phyloP scores from a whole-genome alignment of 2,113 vertebrate genomes.

The Engraulis encrasicolus region DNA sequence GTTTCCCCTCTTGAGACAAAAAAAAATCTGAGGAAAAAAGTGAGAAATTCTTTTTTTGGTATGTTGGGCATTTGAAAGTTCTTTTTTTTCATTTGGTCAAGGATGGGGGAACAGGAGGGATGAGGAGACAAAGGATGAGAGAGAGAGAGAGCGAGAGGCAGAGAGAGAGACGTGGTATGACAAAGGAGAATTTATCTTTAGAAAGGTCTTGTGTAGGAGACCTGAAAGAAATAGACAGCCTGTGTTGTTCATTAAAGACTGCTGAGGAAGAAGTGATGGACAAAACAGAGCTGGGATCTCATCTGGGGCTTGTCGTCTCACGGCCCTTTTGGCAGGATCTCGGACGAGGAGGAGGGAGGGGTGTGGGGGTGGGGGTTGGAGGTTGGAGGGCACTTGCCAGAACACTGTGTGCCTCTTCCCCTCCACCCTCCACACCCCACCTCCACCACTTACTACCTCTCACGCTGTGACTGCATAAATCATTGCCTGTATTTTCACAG shows the following conservation, averaged over 20 bases:
- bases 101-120: background rate
- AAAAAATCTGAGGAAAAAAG: conserved; percentile 1
- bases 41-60: conserved; percentile 15
- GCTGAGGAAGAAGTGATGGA: conserved; percentile 55
- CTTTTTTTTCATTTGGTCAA: background rate
- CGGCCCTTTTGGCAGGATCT: conserved; percentile 23
- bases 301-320: conserved; percentile 47
- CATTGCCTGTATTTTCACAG: conserved; percentile 2
- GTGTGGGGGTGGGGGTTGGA: conserved; percentile 30
- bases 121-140: conserved; percentile 56
- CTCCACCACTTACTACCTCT: too few relatives aligned
- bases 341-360: too few relatives aligned
- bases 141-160: conserved; percentile 41
- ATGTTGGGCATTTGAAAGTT: conserved; percentile 71
- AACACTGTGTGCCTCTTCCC: conserved; percentile 43
- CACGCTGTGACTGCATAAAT: conserved; percentile 29
- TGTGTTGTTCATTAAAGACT: conserved; percentile 69
- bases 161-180: conserved; percentile 60
- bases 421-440: too few relatives aligned
- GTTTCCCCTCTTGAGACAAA: too few relatives aligned
- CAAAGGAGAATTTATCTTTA: conserved; percentile 63
- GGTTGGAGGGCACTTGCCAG: conserved; percentile 24
- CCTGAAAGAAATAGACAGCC: conserved; percentile 62
- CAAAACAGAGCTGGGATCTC: conserved; percentile 63
- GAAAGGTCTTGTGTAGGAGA: conserved; percentile 41